Conservation (phyloP, 2,888 invertebrate genomes). For the Dromius quadrimaculatus region DNA sequence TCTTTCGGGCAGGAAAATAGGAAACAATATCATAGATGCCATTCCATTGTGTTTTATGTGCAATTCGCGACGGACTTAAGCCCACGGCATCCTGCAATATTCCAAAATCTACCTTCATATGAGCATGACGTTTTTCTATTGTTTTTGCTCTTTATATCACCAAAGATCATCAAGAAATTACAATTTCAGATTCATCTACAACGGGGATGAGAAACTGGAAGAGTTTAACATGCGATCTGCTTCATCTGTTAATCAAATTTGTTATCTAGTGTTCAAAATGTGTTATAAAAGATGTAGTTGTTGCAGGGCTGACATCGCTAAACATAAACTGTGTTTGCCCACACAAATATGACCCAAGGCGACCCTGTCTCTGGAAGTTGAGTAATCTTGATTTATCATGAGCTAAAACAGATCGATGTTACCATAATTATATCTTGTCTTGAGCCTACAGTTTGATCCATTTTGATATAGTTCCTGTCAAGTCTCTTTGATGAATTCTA, state of each 20-base stretch:
- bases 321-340: constrained; percentile 29
- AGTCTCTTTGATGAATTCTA: too few relatives aligned
- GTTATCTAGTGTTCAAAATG: constrained; percentile 26
- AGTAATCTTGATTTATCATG: too few relatives aligned
- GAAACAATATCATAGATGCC: constrained; percentile 8
- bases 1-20: constrained; percentile 9
- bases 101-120: constrained; percentile 37
- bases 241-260: too few relatives aligned
- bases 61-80: constrained; percentile 5
- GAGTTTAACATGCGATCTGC: neutral
- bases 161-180: constrained; percentile 1
- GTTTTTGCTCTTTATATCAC: constrained; percentile 27
- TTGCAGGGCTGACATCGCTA: neutral
- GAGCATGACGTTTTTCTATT: constrained; percentile 35
- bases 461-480: too few relatives aligned
- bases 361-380: constrained; percentile 9
- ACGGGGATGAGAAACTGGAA: neutral
- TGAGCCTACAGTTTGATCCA: too few relatives aligned
- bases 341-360: neutral
- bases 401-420: too few relatives aligned
- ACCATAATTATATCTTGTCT: too few relatives aligned
- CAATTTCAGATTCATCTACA: constrained; percentile 32
- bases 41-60: neutral
- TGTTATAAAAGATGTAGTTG: constrained; percentile 32
- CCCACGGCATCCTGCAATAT: too few relatives aligned